phyloP scores from a whole-genome alignment of 2,888 invertebrate genomes.

The Caradrina clavipalpis region DNA sequence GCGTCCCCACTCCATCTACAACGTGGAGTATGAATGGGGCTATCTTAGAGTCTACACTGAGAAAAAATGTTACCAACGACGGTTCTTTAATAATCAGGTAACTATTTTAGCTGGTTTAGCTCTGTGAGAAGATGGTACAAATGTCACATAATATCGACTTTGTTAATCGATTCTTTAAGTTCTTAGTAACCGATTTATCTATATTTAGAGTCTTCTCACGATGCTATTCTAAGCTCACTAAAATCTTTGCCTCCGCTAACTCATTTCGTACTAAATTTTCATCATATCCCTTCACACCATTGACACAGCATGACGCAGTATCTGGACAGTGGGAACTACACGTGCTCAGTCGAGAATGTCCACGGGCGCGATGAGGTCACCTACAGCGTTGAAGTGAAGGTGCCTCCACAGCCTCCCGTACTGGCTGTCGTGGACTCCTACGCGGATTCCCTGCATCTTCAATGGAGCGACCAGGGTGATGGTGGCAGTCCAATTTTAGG shows the following conservation, averaged over 20 bases:
- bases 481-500: slow-evolving; percentile 95
- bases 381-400: slow-evolving; percentile 94
- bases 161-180: neutral
- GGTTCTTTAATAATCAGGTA: slow-evolving; percentile 95
- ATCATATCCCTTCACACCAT: slow-evolving; percentile 31
- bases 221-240: neutral
- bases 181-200: neutral
- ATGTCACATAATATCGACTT: too few relatives aligned
- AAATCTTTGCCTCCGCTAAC: neutral
- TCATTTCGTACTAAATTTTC: slow-evolving; percentile 26
- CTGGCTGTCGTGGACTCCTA: slow-evolving; percentile 95
- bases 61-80: slow-evolving; percentile 92
- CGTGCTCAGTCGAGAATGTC: slow-evolving; percentile 96
- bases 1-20: slow-evolving; percentile 94
- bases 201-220: neutral
- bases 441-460: slow-evolving; percentile 95
- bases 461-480: slow-evolving; percentile 95
- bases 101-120: slow-evolving; percentile 16
- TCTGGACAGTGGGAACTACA: slow-evolving; percentile 97
- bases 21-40: slow-evolving; percentile 95
- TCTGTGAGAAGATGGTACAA: neutral
- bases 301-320: slow-evolving; percentile 92
- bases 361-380: slow-evolving; percentile 96
- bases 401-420: slow-evolving; percentile 96
- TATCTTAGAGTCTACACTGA: slow-evolving; percentile 93